phyloP scores from a whole-genome alignment of 2,797 vertebrate species.

The Halcyon smyrnensis region DNA sequence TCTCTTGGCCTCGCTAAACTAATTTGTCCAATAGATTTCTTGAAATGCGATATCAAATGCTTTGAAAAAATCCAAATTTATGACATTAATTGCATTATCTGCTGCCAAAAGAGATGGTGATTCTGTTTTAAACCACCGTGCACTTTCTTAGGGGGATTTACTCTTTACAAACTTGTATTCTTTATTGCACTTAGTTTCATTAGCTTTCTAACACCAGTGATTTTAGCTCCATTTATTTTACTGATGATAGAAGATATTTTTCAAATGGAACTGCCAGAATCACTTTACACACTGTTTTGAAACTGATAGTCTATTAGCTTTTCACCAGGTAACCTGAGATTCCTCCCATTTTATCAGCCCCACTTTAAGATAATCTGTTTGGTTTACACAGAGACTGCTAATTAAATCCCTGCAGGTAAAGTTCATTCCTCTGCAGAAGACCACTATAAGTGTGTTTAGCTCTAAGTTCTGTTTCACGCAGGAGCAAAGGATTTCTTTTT shows the following conservation, averaged over 20 bases:
- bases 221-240: conserved; percentile 52
- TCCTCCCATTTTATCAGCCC: conserved; percentile 22
- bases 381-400: conserved; percentile 7
- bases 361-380: background rate
- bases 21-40: conserved; percentile 60
- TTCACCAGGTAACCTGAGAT: conserved; percentile 31
- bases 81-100: conserved; percentile 15
- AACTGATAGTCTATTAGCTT: conserved; percentile 47
- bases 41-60: conserved; percentile 4
- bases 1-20: conserved; percentile 28
- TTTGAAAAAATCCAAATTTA: conserved; percentile 44
- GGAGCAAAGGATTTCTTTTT: background rate
- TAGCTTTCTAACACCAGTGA: conserved; percentile 21
- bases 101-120: conserved; percentile 8
- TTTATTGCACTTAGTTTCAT: background rate
- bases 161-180: conserved; percentile 11
- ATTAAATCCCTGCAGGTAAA: conserved; percentile 40
- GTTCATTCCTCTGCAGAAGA: background rate
- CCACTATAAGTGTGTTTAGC: background rate
- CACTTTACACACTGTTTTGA: conserved; percentile 45
- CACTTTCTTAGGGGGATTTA: background rate
- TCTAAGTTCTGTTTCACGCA: background rate
- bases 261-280: conserved; percentile 61
- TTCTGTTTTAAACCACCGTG: background rate
- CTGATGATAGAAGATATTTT: conserved; percentile 53